Evolutionary conservation across 2,888 invertebrate species (phyloP).

Genomic region (Aphidius colemani): DNA sequence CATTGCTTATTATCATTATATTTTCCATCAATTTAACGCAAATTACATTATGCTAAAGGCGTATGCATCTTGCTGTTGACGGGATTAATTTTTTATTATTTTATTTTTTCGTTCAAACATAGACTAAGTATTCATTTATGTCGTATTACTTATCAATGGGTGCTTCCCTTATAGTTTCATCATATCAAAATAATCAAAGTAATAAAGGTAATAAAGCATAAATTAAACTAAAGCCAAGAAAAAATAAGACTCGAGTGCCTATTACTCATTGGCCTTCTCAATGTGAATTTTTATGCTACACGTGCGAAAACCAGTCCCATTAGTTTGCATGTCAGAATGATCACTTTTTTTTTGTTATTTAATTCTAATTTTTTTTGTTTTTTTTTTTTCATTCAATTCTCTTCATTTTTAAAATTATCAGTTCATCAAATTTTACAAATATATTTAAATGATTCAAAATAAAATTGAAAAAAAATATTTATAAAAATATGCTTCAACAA

Average conservation of each 20-base stretch:
- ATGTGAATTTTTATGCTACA: slow-evolving; percentile 48
- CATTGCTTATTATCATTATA: too few species aligned
- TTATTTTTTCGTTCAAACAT: too few species aligned
- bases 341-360: slow-evolving; percentile 25
- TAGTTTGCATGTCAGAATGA: slow-evolving; percentile 36
- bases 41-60: too few species aligned
- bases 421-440: too few species aligned
- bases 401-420: slow-evolving; percentile 19
- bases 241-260: slow-evolving; percentile 29
- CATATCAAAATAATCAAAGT: slow-evolving; percentile 5
- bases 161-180: slow-evolving; percentile 39
- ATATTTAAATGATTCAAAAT: too few species aligned
- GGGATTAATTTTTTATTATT: too few species aligned
- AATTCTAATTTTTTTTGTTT: slow-evolving; percentile 15
- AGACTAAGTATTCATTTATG: slow-evolving; percentile 47
- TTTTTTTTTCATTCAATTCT: slow-evolving; percentile 23
- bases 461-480: too few species aligned
- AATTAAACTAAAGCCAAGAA: slow-evolving; percentile 4
- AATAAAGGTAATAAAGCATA: slow-evolving; percentile 12
- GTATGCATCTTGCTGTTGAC: too few species aligned
- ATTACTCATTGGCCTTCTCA: slow-evolving; percentile 40
- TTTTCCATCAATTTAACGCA: too few species aligned
- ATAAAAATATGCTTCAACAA: too few species aligned
- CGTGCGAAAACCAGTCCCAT: slow-evolving; percentile 47
- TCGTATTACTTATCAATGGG: slow-evolving; percentile 48